These are phyloP conservation scores for Eristalinus aeneus DNA, from an alignment of 2,888 invertebrate species.

Conservation along the genomic window DNA sequence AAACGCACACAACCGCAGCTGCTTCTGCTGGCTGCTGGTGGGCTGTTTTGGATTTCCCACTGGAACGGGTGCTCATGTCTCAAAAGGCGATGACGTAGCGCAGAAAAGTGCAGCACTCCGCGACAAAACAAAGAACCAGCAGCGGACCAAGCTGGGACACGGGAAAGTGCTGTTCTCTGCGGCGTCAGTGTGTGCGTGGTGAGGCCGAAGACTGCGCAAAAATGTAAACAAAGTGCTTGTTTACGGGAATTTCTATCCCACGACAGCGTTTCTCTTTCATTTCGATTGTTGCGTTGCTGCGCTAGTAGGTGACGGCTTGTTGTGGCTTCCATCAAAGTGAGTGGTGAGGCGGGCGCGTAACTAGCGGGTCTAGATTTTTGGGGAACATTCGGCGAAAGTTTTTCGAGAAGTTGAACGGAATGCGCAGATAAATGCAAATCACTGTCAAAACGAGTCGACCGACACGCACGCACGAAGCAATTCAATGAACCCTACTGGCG, in stretches of 20 bases:
- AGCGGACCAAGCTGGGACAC: background rate
- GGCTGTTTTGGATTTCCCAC: background rate
- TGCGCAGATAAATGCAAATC: background rate
- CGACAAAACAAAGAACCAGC: background rate
- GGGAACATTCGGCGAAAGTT: slow-evolving; percentile 7
- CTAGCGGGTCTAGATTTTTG: background rate
- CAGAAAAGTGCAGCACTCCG: slow-evolving; percentile 8
- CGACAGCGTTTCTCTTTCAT: slow-evolving; percentile 37
- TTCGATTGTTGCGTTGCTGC: slow-evolving; percentile 4
- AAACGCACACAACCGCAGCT: background rate
- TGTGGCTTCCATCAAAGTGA: background rate
- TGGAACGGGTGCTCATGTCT: background rate
- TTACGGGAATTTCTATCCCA: slow-evolving; percentile 34
- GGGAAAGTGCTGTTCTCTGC: background rate
- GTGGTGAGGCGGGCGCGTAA: background rate
- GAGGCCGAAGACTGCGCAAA: slow-evolving; percentile 20
- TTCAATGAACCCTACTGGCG: background rate
- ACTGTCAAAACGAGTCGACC: background rate
- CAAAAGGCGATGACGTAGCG: slow-evolving; percentile 5
- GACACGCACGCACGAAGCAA: background rate
- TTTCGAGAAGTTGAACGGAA: background rate
- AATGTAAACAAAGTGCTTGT: slow-evolving; percentile 46
- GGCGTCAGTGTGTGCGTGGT: background rate
- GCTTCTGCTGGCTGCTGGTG: background rate
- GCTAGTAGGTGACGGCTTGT: background rate